These are phyloP conservation scores for Lithophane socia DNA, from an alignment of 2,888 invertebrate genomes.

Conservation along the genomic window DNA sequence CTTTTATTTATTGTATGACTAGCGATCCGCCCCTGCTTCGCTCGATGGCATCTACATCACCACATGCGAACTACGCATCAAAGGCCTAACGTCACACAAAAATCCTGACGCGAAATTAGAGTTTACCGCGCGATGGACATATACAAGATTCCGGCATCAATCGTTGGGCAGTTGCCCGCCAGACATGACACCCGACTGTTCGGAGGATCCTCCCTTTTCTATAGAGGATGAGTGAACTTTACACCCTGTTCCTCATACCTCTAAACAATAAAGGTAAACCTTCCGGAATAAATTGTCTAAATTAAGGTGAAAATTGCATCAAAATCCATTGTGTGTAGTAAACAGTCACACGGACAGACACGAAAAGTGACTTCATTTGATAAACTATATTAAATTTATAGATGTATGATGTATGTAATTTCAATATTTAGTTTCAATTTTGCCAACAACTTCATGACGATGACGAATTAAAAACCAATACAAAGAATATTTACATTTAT, in stretches of 20 bases:
- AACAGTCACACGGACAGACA: not conserved
- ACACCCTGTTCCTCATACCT: too few relatives aligned
- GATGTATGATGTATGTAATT: not conserved
- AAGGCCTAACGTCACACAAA: too few relatives aligned
- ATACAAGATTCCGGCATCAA: too few relatives aligned
- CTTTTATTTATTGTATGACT: slow-evolving; percentile 3
- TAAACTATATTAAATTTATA: not conserved
- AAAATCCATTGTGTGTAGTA: not conserved
- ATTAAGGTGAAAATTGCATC: not conserved
- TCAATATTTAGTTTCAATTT: not conserved
- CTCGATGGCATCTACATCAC: too few relatives aligned
- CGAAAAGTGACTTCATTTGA: not conserved
- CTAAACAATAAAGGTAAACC: too few relatives aligned
- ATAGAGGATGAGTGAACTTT: too few relatives aligned
- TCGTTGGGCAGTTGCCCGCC: too few relatives aligned
- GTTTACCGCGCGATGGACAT: too few relatives aligned
- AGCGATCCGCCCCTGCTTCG: not conserved
- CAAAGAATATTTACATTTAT: slow-evolving; percentile 5
- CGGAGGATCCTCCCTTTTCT: too few relatives aligned
- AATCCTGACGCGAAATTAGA: too few relatives aligned
- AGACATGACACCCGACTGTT: too few relatives aligned
- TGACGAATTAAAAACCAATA: not conserved
- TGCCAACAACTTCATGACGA: not conserved
- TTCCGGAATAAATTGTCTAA: not conserved
- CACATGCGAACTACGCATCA: too few relatives aligned